Evolutionary conservation across 2,888 invertebrate species (phyloP), one percentile per base, ranked within the genome.

Genomic region (Formica aserva): DNA sequence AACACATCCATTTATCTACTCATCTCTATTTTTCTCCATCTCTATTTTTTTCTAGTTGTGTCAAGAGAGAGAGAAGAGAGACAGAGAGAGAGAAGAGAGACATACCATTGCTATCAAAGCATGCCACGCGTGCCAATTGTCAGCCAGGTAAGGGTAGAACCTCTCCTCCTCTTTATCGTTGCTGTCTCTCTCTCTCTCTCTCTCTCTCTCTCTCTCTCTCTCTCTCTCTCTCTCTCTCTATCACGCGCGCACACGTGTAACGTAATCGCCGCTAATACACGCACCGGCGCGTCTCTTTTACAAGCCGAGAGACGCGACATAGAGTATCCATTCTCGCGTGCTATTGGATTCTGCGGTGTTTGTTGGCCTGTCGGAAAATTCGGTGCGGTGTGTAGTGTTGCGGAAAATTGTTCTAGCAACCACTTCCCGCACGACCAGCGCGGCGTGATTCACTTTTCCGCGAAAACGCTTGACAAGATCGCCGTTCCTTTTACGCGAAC

Each of bases 181-280:
- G 9, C 29, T 15, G 3, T 1, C n/a, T 4, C 38, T 18, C 2
- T 0, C 22, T 9, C 9, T 15, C 32, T 1, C 45, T 35, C 6
- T 38, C 18, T 26, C 4, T 52, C n/a, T n/a, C 52, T 4, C 35
- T 18, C 22, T 22, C 22, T 9, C 9, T 15, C 32, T 1, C 45
- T 35, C 6, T 38, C 18, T 26, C 4, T 52, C n/a, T n/a, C 52
- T 4, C 35, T 18, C 22, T 57, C 13, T 3, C 60, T 22, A 18
- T 4, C 65, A 4, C 76, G 26, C 22, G 71, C 45, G 71, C 45
- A 41, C 77, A 71, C 60, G 60, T 80, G 72, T 80, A 80, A 71
- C 60, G 78, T 72, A 71, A 80, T 80, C 78, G 72, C 72, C 72
- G 45, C 45, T 80, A 80, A 71, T 80, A 80, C 13, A 80, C 72